phyloP scores from a whole-genome alignment of 2,113 vertebrate genomes.

The Vireo altiloquus region DNA sequence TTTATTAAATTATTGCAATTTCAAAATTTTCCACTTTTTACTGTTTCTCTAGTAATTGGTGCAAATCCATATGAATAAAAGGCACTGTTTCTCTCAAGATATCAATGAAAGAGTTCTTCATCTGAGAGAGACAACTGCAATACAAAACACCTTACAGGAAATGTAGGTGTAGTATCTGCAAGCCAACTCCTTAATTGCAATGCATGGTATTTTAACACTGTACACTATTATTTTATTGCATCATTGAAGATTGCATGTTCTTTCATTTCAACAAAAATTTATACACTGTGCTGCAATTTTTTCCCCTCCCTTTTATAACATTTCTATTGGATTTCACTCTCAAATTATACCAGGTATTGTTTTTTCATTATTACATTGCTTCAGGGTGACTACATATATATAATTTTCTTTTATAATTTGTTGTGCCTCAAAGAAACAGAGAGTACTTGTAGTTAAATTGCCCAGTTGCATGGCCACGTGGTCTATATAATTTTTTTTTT shows the following conservation, averaged over 20 bases:
- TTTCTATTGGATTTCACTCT: not conserved
- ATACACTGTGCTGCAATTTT: not conserved
- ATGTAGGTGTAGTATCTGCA: not conserved
- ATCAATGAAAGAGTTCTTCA: not conserved
- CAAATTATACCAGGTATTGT: not conserved
- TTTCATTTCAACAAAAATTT: not conserved
- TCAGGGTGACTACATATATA: not conserved
- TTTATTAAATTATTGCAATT: not conserved
- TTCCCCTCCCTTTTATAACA: not conserved
- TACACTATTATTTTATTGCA: slow-evolving; percentile 2
- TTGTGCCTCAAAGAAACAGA: not conserved
- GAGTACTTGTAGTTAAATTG: not conserved
- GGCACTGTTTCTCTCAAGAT: not conserved
- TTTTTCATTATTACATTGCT: not conserved
- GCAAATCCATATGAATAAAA: not conserved
- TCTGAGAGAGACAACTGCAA: not conserved
- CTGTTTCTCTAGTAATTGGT: not conserved
- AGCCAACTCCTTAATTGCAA: not conserved
- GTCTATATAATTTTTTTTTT: not conserved
- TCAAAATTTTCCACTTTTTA: not conserved
- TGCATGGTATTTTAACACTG: not conserved
- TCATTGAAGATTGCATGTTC: not conserved
- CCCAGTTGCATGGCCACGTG: not conserved
- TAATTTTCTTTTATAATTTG: not conserved
- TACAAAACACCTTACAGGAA: not conserved